Conservation (phyloP, 2,113 vertebrate genomes). For the Alaudala cheleensis region DNA sequence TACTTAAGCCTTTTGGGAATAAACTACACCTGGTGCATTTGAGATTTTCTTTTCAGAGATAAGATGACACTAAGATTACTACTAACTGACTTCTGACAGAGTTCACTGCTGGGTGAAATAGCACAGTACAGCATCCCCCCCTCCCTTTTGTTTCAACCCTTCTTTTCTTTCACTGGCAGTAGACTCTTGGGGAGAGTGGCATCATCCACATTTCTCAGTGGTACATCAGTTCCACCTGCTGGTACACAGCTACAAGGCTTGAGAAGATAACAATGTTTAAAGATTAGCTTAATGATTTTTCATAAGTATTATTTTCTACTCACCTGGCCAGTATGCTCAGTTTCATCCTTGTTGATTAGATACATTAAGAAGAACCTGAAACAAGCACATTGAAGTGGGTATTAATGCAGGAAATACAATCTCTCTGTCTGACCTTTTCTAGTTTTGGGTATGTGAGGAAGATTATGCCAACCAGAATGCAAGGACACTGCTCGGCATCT, state of each 20-base stretch:
- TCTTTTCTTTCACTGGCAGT: not conserved
- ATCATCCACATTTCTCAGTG: not conserved
- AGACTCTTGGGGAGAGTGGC: not conserved
- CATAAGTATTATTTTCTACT: not conserved
- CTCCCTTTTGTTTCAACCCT: not conserved
- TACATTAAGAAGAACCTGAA: conserved; percentile 99
- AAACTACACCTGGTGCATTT: not conserved
- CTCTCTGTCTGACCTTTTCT: not conserved
- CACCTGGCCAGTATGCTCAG: conserved; percentile 97
- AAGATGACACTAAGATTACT: not conserved
- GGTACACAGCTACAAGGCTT: not conserved
- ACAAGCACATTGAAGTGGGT: not conserved
- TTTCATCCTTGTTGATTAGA: conserved; percentile 99
- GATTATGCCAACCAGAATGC: not conserved
- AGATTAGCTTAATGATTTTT: not conserved
- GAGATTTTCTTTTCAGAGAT: not conserved
- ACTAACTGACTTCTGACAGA: not conserved
- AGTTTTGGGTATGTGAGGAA: not conserved
- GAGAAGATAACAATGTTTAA: not conserved
- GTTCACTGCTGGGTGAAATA: not conserved
- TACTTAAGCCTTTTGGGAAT: not conserved
- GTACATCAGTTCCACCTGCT: conserved; percentile 41
- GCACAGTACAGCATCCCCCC: not conserved
- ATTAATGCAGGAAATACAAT: not conserved
- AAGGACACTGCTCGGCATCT: not conserved